A percentile compares a stretch with the other conserved stretches of the same genome.
Evolutionary conservation across 2,888 invertebrate species (phyloP).

Genomic region (Leptinotarsa juncta): DNA sequence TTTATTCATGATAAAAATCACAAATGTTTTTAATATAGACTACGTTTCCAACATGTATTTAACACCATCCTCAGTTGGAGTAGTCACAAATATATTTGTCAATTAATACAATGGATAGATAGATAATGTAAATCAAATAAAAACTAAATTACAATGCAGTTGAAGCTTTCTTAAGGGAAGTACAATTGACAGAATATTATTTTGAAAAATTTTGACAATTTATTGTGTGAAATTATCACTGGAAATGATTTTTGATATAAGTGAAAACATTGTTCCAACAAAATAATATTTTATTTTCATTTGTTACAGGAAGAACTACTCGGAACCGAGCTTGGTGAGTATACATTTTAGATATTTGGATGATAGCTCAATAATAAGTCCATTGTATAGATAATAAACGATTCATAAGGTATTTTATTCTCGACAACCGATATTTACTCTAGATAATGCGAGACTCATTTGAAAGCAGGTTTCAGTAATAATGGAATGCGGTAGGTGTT

Average conservation of each 20-base stretch:
- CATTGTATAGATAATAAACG: constrained; percentile 8
- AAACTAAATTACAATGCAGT: no score
- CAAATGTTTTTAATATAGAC: no score
- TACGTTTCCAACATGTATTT: no score
- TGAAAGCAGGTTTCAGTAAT: constrained; percentile 14
- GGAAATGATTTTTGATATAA: not conserved
- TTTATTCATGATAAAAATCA: no score
- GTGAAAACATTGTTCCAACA: not conserved
- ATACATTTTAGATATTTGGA: not conserved
- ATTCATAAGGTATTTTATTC: constrained; percentile 9
- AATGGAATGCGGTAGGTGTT: constrained; percentile 13
- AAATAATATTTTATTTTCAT: not conserved
- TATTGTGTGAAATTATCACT: not conserved
- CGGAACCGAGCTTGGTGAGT: constrained; percentile 11
- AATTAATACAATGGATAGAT: no score
- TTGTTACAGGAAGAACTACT: constrained; percentile 11
- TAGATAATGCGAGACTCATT: constrained; percentile 13
- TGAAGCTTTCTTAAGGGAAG: no score
- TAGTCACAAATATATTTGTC: no score
- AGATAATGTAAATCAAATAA: no score
- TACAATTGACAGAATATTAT: no score
- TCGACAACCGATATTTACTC: constrained; percentile 18
- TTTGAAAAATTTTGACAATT: no score
- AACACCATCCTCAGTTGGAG: no score
- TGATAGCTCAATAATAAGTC: constrained; percentile 18